A percentile compares a stretch with the other conserved stretches of the same genome.
Evolutionary conservation across 2,797 vertebrate genomes (phyloP).

Genomic region (Lutjanus argentimaculatus): DNA sequence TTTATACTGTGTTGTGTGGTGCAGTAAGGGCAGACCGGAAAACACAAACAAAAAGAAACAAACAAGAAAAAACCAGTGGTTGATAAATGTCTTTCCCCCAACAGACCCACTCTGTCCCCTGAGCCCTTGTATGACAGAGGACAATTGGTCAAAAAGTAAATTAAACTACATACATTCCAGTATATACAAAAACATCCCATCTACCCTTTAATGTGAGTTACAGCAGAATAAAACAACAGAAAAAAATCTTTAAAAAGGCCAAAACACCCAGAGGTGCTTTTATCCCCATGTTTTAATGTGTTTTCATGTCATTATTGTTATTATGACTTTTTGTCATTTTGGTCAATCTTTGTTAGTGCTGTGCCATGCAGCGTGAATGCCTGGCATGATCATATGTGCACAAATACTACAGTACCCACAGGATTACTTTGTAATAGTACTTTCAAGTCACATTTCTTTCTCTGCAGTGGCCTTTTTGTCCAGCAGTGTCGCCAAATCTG

Average conservation of each 20-base stretch:
- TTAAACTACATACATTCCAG: slow-evolving; percentile 80
- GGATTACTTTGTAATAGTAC: slow-evolving; percentile 21
- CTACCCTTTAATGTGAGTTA: slow-evolving; percentile 62
- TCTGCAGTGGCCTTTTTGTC: slow-evolving; percentile 25
- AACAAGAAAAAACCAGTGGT: slow-evolving; percentile 65
- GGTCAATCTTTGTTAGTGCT: slow-evolving; percentile 34
- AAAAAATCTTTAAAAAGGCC: slow-evolving; percentile 52
- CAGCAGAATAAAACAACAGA: slow-evolving; percentile 72
- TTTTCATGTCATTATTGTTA: slow-evolving; percentile 19
- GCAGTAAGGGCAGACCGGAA: slow-evolving; percentile 63
- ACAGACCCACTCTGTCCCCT: slow-evolving; percentile 60
- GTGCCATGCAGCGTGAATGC: slow-evolving; percentile 35
- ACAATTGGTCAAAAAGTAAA: slow-evolving; percentile 75
- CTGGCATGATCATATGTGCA: slow-evolving; percentile 50
- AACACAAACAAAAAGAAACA: slow-evolving; percentile 49
- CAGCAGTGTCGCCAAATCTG: slow-evolving; percentile 10
- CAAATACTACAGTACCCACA: slow-evolving; percentile 45
- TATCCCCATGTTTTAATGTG: slow-evolving; percentile 17
- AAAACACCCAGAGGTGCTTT: slow-evolving; percentile 59
- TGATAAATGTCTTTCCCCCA: slow-evolving; percentile 67
- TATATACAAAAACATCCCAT: slow-evolving; percentile 83
- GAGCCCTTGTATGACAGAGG: slow-evolving; percentile 80
- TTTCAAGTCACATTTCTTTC: slow-evolving; percentile 31
- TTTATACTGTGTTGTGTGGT: slow-evolving; percentile 69
- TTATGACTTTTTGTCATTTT: slow-evolving; percentile 39